Conservation (phyloP, 2,113 vertebrate genomes). For the Ceratotherium simum region DNA sequence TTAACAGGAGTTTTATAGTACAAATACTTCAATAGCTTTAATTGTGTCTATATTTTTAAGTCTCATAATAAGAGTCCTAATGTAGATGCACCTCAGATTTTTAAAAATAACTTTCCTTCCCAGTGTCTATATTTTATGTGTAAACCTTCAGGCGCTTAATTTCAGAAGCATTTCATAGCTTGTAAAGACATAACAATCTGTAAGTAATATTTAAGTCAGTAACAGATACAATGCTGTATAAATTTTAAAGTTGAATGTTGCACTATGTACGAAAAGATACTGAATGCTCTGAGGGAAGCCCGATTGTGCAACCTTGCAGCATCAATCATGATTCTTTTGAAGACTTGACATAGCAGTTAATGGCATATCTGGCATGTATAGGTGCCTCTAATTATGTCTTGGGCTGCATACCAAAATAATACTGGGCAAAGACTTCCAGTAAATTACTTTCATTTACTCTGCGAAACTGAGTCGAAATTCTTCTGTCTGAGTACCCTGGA, state of each 20-base stretch:
- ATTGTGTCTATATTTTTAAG: background rate
- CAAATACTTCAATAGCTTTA: background rate
- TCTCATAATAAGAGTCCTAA: conserved; percentile 35
- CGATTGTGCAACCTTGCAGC: background rate
- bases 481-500: background rate
- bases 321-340: conserved; percentile 60
- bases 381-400: conserved; percentile 43
- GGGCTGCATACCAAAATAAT: conserved; percentile 55
- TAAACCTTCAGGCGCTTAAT: conserved; percentile 42
- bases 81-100: background rate
- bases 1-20: conserved; percentile 1
- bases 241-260: conserved; percentile 60
- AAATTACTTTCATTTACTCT: conserved; percentile 74
- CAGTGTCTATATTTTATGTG: background rate
- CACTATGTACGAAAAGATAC: conserved; percentile 33
- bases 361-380: conserved; percentile 47
- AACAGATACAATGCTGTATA: conserved; percentile 54
- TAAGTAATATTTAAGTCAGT: conserved; percentile 43
- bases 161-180: conserved; percentile 16
- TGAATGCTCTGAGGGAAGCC: conserved; percentile 22
- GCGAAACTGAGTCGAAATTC: conserved; percentile 53
- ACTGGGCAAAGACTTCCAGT: conserved; percentile 47
- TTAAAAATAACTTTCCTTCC: background rate
- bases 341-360: conserved; percentile 73
- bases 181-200: conserved; percentile 57